Conservation (phyloP, 2,113 vertebrate species). For the Heliornis fulica region DNA sequence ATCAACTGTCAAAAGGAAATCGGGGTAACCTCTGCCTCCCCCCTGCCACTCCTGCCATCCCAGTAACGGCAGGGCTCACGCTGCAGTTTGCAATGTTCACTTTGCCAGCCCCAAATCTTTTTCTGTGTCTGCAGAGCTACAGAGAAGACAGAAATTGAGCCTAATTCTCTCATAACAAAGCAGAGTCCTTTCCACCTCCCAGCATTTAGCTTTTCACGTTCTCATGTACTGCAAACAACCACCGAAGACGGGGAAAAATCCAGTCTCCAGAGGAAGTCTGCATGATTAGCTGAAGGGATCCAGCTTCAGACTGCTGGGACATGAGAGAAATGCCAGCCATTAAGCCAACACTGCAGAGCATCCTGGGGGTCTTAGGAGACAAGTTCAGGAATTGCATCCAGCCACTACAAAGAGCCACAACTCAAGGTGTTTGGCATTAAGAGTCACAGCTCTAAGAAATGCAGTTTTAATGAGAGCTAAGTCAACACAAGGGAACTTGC, state of each 20-base stretch:
- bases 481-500: background rate
- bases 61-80: background rate
- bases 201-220: background rate
- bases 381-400: background rate
- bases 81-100: background rate
- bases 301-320: background rate
- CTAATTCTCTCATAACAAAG: background rate
- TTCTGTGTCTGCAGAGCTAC: background rate
- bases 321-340: background rate
- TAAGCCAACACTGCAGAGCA: background rate
- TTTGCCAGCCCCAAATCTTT: background rate
- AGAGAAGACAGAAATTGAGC: background rate
- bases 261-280: background rate
- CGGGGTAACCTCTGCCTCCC: background rate
- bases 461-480: background rate
- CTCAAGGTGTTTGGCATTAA: background rate
- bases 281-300: background rate
- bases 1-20: background rate
- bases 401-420: background rate
- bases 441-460: background rate
- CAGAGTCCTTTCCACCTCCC: background rate
- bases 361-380: accelerated
- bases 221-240: background rate
- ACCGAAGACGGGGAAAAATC: background rate
- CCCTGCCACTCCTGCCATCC: background rate